Conservation (phyloP, 2,888 invertebrate genomes). For the Caenorhabditis angaria region DNA sequence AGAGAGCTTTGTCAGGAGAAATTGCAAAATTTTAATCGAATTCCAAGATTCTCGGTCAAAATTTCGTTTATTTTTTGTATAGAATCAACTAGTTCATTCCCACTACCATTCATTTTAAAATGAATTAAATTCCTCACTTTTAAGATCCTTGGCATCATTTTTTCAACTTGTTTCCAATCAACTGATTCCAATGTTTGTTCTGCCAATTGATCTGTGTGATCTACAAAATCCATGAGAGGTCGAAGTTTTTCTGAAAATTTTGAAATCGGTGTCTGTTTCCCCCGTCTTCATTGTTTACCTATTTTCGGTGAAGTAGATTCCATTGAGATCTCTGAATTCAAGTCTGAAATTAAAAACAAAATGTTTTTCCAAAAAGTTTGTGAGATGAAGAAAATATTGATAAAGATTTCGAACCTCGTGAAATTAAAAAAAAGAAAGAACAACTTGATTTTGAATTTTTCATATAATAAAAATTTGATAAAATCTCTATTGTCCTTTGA, state of each 20-base stretch:
- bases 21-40: neutral
- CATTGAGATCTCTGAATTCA: constrained; percentile 7
- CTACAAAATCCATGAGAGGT: constrained; percentile 19
- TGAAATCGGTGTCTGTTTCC: constrained; percentile 9
- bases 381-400: neutral
- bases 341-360: neutral
- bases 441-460: neutral
- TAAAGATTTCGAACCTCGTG: constrained; percentile 1
- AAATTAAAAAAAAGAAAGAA: constrained; percentile 7
- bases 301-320: neutral
- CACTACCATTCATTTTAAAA: neutral
- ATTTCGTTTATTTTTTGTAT: neutral
- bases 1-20: neutral
- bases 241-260: neutral
- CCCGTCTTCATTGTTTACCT: neutral
- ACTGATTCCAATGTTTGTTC: constrained; percentile 33
- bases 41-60: neutral
- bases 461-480: constrained; percentile 11
- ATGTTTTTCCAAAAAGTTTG: constrained; percentile 1
- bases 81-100: neutral
- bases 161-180: constrained; percentile 29
- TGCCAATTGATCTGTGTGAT: constrained; percentile 28
- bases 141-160: constrained; percentile 30
- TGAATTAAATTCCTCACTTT: constrained; percentile 6
- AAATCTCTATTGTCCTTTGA: constrained; percentile 21